Percentiles rank a stretch among this genome's conserved stretches.
phyloP scores from a whole-genome alignment of 2,113 vertebrate genomes.

The Asarcornis scutulata region DNA sequence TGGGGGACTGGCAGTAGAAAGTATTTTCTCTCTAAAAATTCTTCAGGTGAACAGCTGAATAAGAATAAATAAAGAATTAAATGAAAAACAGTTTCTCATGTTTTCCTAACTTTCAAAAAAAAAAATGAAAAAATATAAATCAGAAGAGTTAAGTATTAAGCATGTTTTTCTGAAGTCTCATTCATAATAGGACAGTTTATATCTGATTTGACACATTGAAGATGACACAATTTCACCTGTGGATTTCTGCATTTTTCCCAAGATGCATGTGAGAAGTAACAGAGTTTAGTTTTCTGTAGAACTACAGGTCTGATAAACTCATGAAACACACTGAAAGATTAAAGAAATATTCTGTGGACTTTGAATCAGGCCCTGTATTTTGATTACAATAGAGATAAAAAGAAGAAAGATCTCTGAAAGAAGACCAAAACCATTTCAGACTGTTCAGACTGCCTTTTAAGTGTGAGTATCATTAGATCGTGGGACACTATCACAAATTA shows the following conservation, averaged over 20 bases:
- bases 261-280: not conserved
- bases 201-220: not conserved
- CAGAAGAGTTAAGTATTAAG: not conserved
- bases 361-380: not conserved
- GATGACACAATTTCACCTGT: not conserved
- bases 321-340: not conserved
- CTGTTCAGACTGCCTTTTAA: not conserved
- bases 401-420: not conserved
- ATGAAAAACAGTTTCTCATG: not conserved
- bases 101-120: not conserved
- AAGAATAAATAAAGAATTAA: not conserved
- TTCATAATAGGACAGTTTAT: not conserved
- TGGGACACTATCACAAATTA: not conserved
- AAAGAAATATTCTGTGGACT: not conserved
- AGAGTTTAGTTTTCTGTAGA: not conserved
- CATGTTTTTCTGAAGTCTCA: not conserved
- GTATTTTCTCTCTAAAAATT: not conserved
- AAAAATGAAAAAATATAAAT: not conserved
- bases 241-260: not conserved
- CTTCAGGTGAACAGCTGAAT: not conserved
- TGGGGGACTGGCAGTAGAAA: not conserved
- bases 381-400: not conserved
- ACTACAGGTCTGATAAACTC: not conserved
- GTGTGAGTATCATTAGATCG: not conserved
- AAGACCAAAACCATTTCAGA: rapidly evolving